Base-by-base conservation (phyloP, 2,797 vertebrate genomes). In the Sciurus vulgaris region DNA sequence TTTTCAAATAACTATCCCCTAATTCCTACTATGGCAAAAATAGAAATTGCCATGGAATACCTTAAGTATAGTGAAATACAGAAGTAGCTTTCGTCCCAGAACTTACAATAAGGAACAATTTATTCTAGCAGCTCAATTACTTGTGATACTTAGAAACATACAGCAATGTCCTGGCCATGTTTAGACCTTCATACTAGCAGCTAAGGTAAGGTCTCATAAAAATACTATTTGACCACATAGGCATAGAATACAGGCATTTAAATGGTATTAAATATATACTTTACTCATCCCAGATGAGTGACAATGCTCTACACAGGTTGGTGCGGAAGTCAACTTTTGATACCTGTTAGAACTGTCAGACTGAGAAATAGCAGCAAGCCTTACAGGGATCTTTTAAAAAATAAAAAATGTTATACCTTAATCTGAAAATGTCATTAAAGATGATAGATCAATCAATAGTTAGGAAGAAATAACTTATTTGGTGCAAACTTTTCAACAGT, bases 351-450 rank as follows among this genome's bases (percentile, higher is more conserved):
- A 73, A 79, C 70, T 74, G 33, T 77, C 24, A 88, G 86, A 76
- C 30, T 13, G 41, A 70, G 38, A 81, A 22, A 56, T 30, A 61
- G 73, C 78, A 35, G 74, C 54, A 91, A 17, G 33, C 47, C n/a
- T 65, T 70, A 33, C 3, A 49, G 41, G 12, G 3, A 85, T 78
- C 61, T 85, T 78, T 91, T 28, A 81, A 73, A n/a, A 86, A 76
- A 38, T 38, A 38, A 38, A 38, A 38, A 38, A 38, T 38, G 26
- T 18, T 77, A 47, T 49, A 74, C 35, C 47, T 41, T 63, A 33
- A 30, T 70, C 59, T 47, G 79, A 93, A 95, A 89, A 74, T 7
- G 54, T 35, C 67, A 89, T n/a, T 38, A 86, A 90, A 73, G 38
- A 67, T 26, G 51, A 92, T 28, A 35, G 10, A 70, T 67, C 38